Percentiles rank a stretch among this genome's conserved stretches.
These are phyloP conservation scores for Malacoctenus gilli DNA, from an alignment of 2,797 vertebrate species.

Conservation along the genomic window DNA sequence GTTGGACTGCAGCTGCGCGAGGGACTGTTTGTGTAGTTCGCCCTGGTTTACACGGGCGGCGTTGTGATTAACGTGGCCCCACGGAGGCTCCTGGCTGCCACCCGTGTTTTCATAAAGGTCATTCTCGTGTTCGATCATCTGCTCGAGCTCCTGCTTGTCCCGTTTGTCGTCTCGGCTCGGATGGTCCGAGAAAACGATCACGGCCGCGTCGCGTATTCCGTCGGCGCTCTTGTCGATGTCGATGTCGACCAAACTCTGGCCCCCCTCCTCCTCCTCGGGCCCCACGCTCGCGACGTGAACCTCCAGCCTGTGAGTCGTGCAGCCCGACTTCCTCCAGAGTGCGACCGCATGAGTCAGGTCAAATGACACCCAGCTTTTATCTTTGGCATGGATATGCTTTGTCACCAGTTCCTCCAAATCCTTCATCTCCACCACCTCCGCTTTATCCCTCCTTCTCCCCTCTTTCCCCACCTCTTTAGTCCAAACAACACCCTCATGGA, in stretches of 20 bases:
- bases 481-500: slow-evolving; percentile 72
- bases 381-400: slow-evolving; percentile 81
- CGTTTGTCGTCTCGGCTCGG: slow-evolving; percentile 81
- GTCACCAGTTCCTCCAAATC: slow-evolving; percentile 82
- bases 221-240: slow-evolving; percentile 83
- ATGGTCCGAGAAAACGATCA: slow-evolving; percentile 94
- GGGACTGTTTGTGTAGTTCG: slow-evolving; percentile 79
- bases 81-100: slow-evolving; percentile 52
- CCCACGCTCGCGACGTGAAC: slow-evolving; percentile 83
- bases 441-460: slow-evolving; percentile 59
- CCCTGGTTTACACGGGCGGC: slow-evolving; percentile 62
- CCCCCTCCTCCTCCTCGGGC: slow-evolving; percentile 39
- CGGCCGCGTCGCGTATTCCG: slow-evolving; percentile 84
- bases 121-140: slow-evolving; percentile 85
- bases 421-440: slow-evolving; percentile 62
- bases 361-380: slow-evolving; percentile 92
- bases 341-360: slow-evolving; percentile 87
- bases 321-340: slow-evolving; percentile 83
- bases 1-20: slow-evolving; percentile 86
- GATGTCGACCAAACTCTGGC: slow-evolving; percentile 60
- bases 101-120: slow-evolving; percentile 67
- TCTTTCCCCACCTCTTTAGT: slow-evolving; percentile 57
- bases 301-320: slow-evolving; percentile 83
- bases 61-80: slow-evolving; percentile 49
- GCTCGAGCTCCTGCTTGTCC: slow-evolving; percentile 80